A percentile compares a stretch with the other conserved stretches of the same genome.
These are phyloP conservation scores for Sebastes miniatus DNA, from an alignment of 2,797 vertebrate genomes.

Conservation along the genomic window DNA sequence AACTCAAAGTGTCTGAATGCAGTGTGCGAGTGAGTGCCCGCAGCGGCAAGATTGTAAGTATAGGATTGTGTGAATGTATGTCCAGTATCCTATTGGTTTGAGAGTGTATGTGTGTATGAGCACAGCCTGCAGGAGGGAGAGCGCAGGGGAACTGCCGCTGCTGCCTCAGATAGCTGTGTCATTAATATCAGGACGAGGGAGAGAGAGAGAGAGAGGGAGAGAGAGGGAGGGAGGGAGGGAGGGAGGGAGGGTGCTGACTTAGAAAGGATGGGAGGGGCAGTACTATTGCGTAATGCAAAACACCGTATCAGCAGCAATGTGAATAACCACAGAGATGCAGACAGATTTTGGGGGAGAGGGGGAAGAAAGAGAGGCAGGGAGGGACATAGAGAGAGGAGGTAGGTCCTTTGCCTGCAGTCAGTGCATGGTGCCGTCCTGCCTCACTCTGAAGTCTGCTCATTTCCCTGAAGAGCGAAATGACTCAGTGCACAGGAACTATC, in stretches of 20 bases:
- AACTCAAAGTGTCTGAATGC: constrained; percentile 32
- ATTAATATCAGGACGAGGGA: constrained; percentile 83
- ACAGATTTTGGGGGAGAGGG: constrained; percentile 23
- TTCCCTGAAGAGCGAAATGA: constrained; percentile 62
- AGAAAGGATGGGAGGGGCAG: constrained; percentile 75
- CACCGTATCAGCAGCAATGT: constrained; percentile 61
- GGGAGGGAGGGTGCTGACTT: constrained; percentile 55
- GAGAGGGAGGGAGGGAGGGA: neutral
- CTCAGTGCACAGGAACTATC: constrained; percentile 61
- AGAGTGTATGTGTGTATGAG: constrained; percentile 52
- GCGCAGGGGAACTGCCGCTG: constrained; percentile 77
- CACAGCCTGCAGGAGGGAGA: constrained; percentile 76
- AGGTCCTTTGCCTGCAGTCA: constrained; percentile 41
- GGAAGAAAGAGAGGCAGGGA: neutral
- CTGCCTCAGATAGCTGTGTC: constrained; percentile 85
- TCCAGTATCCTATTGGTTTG: constrained; percentile 51
- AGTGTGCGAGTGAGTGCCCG: neutral
- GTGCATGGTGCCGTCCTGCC: constrained; percentile 17
- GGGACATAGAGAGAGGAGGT: neutral
- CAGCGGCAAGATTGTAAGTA: constrained; percentile 29
- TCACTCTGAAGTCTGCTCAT: constrained; percentile 43
- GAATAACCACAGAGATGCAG: constrained; percentile 50
- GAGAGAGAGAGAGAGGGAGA: constrained; percentile 49
- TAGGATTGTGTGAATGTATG: constrained; percentile 28
- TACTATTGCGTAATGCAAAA: constrained; percentile 76